Evolutionary conservation across 2,113 vertebrate genomes (phyloP), one percentile per base, ranked within the genome.

Genomic region (Anser brachyrhynchus): DNA sequence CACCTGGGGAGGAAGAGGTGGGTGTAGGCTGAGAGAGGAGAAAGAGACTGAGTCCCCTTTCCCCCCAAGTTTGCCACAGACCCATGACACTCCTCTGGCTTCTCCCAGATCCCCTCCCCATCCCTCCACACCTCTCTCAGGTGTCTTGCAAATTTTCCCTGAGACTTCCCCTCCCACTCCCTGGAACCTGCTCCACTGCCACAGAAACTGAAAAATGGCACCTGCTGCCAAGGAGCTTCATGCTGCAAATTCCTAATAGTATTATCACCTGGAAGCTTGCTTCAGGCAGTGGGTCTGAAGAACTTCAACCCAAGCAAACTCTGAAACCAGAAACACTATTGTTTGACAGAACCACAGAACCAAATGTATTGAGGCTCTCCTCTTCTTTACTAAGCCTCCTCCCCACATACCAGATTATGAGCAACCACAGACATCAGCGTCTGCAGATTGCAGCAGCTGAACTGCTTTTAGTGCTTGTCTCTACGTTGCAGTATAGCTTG

Each of bases 161-260:
- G 41, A 55, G 70, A 81, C 64, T 83, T 89, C n/a, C n/a, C 16
- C 65, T 80, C 37, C 21, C 37, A 55, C 20, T 86, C 55, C 22
- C 41, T 77, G 65, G n/a, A 96, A 71, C 20, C 14, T 39, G 26
- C 37, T 95, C n/a, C 2, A 0, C 19, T 71, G 65, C 69, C 76
- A 84, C 19, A 59, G 62, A 89, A 81, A 91, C 52, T 75, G 69
- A 71, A 90, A 90, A 87, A 70, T 29, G 46, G 31, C 61, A 95
- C 33, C 46, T 87, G 65, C 79, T 90, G 90, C 92, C 91, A 90
- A 81, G 69, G 37, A 94, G n/a, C 79, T 89, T 94, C 87, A 87
- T 81, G 29, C n/a, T 87, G 57, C 43, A 59, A 90, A 89, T 89
- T 94, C 61, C 76, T 81, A 87, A 84, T 65, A 90, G 76, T 80